Evolutionary conservation across 1,140 invertebrate genomes (phyloP), one percentile per base, ranked within the genome.

Genomic region (Wasmannia auropunctata): DNA sequence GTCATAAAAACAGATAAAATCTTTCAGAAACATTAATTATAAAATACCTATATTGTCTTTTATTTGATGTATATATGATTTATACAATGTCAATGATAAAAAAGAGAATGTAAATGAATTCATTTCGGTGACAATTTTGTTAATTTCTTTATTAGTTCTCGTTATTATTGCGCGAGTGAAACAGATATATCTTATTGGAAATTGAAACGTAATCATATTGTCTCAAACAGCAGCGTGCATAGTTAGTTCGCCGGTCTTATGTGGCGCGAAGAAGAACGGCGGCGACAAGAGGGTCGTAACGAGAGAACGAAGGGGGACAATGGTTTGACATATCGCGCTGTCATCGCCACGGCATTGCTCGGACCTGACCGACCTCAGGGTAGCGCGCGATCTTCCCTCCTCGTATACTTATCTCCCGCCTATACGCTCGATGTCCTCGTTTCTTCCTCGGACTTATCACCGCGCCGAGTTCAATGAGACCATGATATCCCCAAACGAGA

Each of bases 261-360:
- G 70, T 58, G 69, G 62, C 56, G 60, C 25, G 40, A 79, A 89
- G 87, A 90, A 92, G 87, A 92, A 89, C 77, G 76, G 37, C 69
- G 76, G 60, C 77, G 89, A 74, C 51, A 77, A 84, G 80, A 88
- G 80, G 56, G 79, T 74, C 63, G 49, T 62, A 74, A 75, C 69
- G 85, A 80, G 86, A 85, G 86, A 87, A 79, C 63, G 60, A 85
- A 86, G 43, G 80, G 69, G 88, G 90, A 93, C 92, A 93, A 93
- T 93, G 89, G 88, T 91, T 91, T 93, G 92, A 93, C 92, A 90
- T 93, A 93, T 93, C 92, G 88, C 86, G 90, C 92, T 93, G 92
- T 93, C 92, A 92, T 92, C 89, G 87, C 86, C 92, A 92, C 87
- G 81, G 60, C 74, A 81, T 85, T 49, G 85, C 88, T 79, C 81